Base-by-base conservation (phyloP, 1,140 invertebrate species). In the Drosophila trapezifrons region DNA sequence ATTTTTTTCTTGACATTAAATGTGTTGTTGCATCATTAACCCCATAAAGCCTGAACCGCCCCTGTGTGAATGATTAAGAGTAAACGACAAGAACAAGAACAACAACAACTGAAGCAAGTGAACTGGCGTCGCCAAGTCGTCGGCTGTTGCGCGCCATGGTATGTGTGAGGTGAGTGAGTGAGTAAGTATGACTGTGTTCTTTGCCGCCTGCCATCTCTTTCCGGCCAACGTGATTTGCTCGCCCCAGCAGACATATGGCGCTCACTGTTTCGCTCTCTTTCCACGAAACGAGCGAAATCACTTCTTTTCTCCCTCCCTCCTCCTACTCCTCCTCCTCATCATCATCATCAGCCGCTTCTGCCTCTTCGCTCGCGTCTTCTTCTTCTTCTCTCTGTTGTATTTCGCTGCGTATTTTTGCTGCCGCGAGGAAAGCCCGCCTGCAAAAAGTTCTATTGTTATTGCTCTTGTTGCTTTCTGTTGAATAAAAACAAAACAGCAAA, bases 101-200 rank as follows among this genome's bases (percentile, higher is more conserved):
- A 82, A 80, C 72, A 78, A 79, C 45, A 82, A 63, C 59, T 35
- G 45, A 47, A 67, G 79, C 82, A 82, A 86, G 82, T 89, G 76
- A 82, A 71, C 69, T 90, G 86, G 84, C 86, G 76, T 78, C 76
- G 84, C 77, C 85, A 89, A 87, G 82, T 84, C 73, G 81, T 81
- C 79, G 79, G 64, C 75, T 82, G 67, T 75, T 78, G 52, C 45
- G 71, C 64, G 52, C 27, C 20, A 2, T n/a, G 75, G 42, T 73
- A 43, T 51, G 54, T 51, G 78, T 32, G 32, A 47, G 43, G 43
- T 57, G 54, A 25, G 42, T 57, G 54, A 51, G 59, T 52, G 42
- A 60, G 29, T 57, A 18, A 47, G 57, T 54, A 54, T 37, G 35
- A 37, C 32, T 22, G 32, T 37, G 51, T 85, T 47, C 78, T 62